These are phyloP conservation scores for Varanus salvator DNA, from an alignment of 2,113 vertebrate genomes.

Conservation along the genomic window DNA sequence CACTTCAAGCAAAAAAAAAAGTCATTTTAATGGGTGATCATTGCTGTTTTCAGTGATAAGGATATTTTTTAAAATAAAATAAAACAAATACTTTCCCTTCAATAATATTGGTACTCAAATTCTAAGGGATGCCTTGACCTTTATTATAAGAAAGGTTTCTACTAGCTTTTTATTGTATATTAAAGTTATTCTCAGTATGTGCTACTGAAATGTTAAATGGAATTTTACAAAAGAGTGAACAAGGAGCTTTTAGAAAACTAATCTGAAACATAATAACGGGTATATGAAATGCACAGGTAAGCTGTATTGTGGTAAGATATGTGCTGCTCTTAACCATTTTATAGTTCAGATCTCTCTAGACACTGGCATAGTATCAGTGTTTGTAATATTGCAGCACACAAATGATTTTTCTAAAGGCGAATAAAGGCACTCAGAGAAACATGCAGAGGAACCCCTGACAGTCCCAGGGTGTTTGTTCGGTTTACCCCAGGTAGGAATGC, in stretches of 20 bases:
- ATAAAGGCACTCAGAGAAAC: not conserved
- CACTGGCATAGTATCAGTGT: not conserved
- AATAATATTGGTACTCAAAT: not conserved
- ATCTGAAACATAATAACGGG: not conserved
- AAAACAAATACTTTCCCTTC: not conserved
- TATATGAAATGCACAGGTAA: not conserved
- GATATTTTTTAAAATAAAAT: not conserved
- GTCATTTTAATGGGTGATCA: not conserved
- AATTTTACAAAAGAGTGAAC: not conserved
- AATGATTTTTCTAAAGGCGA: not conserved
- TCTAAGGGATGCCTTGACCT: not conserved
- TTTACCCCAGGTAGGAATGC: not conserved
- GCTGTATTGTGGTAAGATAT: not conserved
- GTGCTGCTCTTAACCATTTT: no score
- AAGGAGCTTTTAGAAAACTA: not conserved
- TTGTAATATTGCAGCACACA: not conserved
- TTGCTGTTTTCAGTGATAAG: not conserved
- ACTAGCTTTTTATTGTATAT: not conserved
- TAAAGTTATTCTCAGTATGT: not conserved
- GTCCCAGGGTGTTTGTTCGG: not conserved
- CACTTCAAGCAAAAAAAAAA: not conserved
- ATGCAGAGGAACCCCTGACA: no score
- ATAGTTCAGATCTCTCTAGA: not conserved
- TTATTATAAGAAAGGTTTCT: not conserved
- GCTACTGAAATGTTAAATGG: not conserved